Evolutionary conservation across 2,113 vertebrate genomes (phyloP).

Genomic region (Microtus ochrogaster): DNA sequence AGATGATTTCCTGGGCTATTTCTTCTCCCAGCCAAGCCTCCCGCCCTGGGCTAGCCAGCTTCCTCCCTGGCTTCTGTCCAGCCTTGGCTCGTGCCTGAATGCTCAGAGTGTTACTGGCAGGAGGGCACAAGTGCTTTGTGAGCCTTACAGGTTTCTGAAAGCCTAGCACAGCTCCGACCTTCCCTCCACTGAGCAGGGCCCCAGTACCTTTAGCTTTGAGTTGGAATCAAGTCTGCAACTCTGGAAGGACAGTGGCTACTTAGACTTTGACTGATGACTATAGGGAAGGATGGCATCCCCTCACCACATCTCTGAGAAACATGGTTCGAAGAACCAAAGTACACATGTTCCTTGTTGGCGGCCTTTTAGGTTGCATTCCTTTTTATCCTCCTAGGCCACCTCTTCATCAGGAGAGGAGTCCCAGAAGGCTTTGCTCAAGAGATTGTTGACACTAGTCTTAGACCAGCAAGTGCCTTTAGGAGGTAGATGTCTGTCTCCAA

Average conservation of each 20-base stretch:
- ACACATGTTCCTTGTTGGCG: background rate
- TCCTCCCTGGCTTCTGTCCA: conserved; percentile 62
- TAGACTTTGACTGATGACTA: background rate
- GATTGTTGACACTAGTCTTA: background rate
- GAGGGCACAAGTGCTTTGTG: background rate
- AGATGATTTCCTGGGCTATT: conserved; percentile 60
- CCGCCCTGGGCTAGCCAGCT: conserved; percentile 26
- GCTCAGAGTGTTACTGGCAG: background rate
- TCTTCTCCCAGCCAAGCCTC: background rate
- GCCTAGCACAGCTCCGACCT: background rate
- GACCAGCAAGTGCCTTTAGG: background rate
- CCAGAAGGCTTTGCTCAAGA: background rate
- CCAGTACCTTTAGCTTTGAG: background rate
- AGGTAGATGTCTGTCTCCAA: background rate
- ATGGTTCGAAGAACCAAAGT: background rate
- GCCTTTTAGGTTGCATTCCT: background rate
- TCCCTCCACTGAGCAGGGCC: background rate
- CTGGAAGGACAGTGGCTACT: background rate
- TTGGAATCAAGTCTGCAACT: background rate
- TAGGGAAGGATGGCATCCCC: background rate
- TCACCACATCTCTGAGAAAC: background rate
- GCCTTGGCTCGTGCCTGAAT: background rate
- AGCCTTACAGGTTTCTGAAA: background rate
- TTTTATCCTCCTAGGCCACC: background rate
- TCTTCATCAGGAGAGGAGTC: background rate